Base-by-base conservation (phyloP, 2,888 invertebrate genomes). In the Euclidia mi region DNA sequence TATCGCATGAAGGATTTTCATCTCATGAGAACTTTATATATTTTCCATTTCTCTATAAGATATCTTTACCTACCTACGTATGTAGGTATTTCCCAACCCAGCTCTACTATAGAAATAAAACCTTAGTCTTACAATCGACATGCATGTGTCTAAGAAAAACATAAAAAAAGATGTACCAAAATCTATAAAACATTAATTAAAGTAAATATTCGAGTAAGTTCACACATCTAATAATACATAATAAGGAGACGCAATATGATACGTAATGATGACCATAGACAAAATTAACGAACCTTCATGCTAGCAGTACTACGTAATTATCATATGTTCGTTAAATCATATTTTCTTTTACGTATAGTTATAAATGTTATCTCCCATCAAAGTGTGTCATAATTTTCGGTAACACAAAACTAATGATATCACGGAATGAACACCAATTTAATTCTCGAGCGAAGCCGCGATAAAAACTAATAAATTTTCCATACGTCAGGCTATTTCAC, bases 341-440 rank as follows among this genome's bases (percentile, higher is more conserved):
- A 35, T 48, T 46, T 49, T 15, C 15, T 12, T 52, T 41, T 43
- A 51, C 32, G 48, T 52, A 41, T 61, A 43, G 29, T 48, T 52
- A 62, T 61, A 58, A 51, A 51, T 49, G 9, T 58, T 45, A 65
- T 50, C 40, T 65, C 29, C 52, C 55, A 70, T 70, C 67, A 67
- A 65, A 66, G 56, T 25, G 29, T 52, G 51, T 67, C 58, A 61
- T 67, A 56, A 67, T 52, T 64, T 61, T 70, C 18, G 43, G 49
- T 59, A 59, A 56, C 55, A 74, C 43, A 46, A 46, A 40, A 38
- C 52, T 58, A 53, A 64, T 38, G 34, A 29, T 44, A 58, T 32
- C 18, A 61, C 42, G 58, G 50, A 57, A 59, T 65, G 51, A 52
- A 61, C 58, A 57, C 65, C 43, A 47, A 58, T 67, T 73, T 68